phyloP scores from a whole-genome alignment of 2,888 invertebrate species.

The Thalpophila matura region DNA sequence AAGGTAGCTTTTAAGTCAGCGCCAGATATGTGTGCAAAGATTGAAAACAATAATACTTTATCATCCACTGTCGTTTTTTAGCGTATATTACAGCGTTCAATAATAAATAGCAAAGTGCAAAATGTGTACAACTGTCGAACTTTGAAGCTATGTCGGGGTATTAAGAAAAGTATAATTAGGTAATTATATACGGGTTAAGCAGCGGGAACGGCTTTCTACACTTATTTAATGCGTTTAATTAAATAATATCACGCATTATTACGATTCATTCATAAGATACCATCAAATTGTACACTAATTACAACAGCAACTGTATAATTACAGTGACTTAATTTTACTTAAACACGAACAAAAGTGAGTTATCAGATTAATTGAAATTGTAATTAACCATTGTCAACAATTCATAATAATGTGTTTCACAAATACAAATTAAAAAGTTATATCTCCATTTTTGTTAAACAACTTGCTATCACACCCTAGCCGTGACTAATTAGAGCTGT shows the following conservation, averaged over 20 bases:
- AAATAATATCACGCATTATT: slow-evolving; percentile 30
- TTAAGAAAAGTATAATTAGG: too few relatives aligned
- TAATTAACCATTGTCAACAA: slow-evolving; percentile 34
- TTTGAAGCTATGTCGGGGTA: too few relatives aligned
- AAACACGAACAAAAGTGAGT: slow-evolving; percentile 37
- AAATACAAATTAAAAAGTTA: slow-evolving; percentile 24
- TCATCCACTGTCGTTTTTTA: too few relatives aligned
- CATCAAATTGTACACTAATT: slow-evolving; percentile 44
- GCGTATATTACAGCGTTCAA: too few relatives aligned
- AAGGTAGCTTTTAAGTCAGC: too few relatives aligned
- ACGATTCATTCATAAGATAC: slow-evolving; percentile 37
- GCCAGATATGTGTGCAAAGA: too few relatives aligned
- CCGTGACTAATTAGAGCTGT: slow-evolving; percentile 26
- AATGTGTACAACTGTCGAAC: too few relatives aligned
- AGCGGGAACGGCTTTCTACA: background rate
- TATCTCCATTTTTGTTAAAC: slow-evolving; percentile 15
- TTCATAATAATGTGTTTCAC: slow-evolving; percentile 22
- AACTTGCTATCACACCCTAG: slow-evolving; percentile 6
- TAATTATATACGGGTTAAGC: too few relatives aligned
- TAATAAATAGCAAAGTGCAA: too few relatives aligned
- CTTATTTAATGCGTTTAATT: slow-evolving; percentile 23
- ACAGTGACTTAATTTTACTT: slow-evolving; percentile 28
- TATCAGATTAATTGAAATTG: slow-evolving; percentile 39
- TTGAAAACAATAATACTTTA: too few relatives aligned
- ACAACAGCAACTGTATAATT: slow-evolving; percentile 30